phyloP scores from a whole-genome alignment of 2,888 invertebrate genomes.

The Zeuzera pyrina region DNA sequence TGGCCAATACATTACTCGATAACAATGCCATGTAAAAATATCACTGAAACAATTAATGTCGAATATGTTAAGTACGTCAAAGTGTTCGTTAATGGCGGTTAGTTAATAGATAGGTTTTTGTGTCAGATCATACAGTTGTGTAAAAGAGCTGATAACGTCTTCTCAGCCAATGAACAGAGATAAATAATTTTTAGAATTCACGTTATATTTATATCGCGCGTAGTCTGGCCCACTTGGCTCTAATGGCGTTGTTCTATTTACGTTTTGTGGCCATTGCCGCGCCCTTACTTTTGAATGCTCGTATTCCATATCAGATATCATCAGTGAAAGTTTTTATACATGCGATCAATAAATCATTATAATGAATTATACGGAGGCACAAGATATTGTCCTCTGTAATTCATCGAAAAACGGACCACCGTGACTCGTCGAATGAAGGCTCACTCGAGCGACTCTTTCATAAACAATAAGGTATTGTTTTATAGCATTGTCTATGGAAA shows the following conservation, averaged over 20 bases:
- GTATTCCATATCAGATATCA: no score
- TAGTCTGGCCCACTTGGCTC: conserved; percentile 49
- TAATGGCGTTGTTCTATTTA: conserved; percentile 48
- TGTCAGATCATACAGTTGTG: no score
- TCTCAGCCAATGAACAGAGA: conserved; percentile 28
- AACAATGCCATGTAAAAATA: no score
- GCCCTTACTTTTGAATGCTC: conserved; percentile 28
- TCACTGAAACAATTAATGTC: no score
- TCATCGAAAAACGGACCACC: no score
- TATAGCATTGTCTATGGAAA: conserved; percentile 31
- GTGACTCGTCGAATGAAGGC: conserved; percentile 4
- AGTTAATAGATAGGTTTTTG: no score
- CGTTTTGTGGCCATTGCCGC: conserved; percentile 49
- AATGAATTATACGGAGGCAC: neutral
- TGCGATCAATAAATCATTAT: conserved; percentile 1
- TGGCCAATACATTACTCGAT: no score
- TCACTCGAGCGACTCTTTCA: conserved; percentile 20
- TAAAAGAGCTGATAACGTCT: conserved; percentile 27
- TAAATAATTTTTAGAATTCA: conserved; percentile 30
- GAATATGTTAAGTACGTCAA: no score
- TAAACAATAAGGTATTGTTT: conserved; percentile 52
- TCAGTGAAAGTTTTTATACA: no score
- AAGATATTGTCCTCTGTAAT: neutral
- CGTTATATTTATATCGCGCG: conserved; percentile 34
- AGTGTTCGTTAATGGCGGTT: no score